These are phyloP conservation scores for Microctonus hyperodae DNA, from an alignment of 2,888 invertebrate genomes.

Conservation along the genomic window DNA sequence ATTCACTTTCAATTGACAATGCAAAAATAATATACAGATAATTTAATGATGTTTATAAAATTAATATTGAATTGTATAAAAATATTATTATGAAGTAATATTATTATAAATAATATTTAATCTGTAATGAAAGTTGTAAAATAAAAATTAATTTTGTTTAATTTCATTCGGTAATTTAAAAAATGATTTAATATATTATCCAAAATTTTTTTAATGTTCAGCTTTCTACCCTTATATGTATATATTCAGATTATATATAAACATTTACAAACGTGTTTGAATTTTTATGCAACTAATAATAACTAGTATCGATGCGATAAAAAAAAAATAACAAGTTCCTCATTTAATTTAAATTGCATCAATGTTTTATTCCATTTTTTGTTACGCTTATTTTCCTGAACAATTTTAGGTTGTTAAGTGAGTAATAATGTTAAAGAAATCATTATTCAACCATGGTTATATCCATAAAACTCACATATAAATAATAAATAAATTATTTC, in stretches of 20 bases:
- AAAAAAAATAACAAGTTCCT: not conserved
- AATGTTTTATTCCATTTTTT: too few relatives aligned
- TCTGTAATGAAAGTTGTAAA: not conserved
- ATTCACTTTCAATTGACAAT: not conserved
- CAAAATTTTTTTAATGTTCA: not conserved
- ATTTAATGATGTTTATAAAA: not conserved
- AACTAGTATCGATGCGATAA: not conserved
- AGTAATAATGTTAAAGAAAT: not conserved
- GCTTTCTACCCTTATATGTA: not conserved
- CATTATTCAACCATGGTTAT: not conserved
- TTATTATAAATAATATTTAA: too few relatives aligned
- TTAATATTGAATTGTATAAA: not conserved
- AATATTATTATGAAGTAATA: not conserved
- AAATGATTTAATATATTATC: not conserved
- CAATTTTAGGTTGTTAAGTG: not conserved
- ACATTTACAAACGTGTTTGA: not conserved
- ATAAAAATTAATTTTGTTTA: not conserved
- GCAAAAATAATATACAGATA: not conserved
- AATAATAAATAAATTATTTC: not conserved
- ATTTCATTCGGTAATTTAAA: not conserved
- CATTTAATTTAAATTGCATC: too few relatives aligned
- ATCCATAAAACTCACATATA: not conserved
- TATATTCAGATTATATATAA: not conserved
- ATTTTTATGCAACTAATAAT: not conserved
- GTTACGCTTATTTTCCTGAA: too few relatives aligned